Evolutionary conservation across 2,113 vertebrate species (phyloP).

Genomic region (Solea solea): DNA sequence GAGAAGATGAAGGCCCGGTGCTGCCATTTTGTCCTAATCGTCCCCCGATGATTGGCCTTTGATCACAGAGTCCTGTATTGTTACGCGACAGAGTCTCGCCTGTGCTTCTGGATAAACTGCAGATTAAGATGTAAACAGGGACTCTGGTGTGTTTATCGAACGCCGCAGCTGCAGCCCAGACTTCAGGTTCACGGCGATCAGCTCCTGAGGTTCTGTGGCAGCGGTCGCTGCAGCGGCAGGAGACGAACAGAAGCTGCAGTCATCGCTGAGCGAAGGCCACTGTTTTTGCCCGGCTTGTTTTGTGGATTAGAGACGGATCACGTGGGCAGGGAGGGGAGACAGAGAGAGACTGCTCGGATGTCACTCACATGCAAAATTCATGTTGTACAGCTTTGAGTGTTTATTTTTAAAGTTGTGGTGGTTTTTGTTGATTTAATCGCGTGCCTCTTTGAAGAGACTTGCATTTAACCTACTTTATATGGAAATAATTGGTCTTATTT

Average conservation of each 20-base stretch:
- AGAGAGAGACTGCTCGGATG: background rate
- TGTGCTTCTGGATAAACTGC: slow-evolving; percentile 30
- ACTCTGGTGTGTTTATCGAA: slow-evolving; percentile 53
- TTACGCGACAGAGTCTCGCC: background rate
- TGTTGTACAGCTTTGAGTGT: background rate
- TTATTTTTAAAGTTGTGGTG: background rate
- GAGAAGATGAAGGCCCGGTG: background rate
- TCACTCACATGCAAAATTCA: slow-evolving; percentile 6
- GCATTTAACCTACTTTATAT: too few species aligned
- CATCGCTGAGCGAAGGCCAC: slow-evolving; percentile 17
- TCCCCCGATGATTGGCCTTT: slow-evolving; percentile 24
- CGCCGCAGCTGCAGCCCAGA: slow-evolving; percentile 62
- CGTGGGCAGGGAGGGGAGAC: slow-evolving; percentile 1
- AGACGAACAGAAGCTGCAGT: slow-evolving; percentile 34
- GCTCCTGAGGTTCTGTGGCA: slow-evolving; percentile 20
- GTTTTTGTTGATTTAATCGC: too few species aligned
- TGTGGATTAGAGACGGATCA: slow-evolving; percentile 17
- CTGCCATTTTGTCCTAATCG: slow-evolving; percentile 8
- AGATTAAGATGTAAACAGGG: slow-evolving; percentile 24
- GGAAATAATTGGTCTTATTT: too few species aligned
- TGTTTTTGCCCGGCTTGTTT: slow-evolving; percentile 37
- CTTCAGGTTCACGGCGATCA: slow-evolving; percentile 30
- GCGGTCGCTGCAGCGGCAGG: slow-evolving; percentile 1
- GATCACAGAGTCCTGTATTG: slow-evolving; percentile 31
- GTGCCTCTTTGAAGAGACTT: too few species aligned